Percentiles rank a stretch among this genome's conserved stretches.
These are phyloP conservation scores for Erpornis zantholeuca DNA, from an alignment of 2,113 vertebrate genomes.

Conservation along the genomic window DNA sequence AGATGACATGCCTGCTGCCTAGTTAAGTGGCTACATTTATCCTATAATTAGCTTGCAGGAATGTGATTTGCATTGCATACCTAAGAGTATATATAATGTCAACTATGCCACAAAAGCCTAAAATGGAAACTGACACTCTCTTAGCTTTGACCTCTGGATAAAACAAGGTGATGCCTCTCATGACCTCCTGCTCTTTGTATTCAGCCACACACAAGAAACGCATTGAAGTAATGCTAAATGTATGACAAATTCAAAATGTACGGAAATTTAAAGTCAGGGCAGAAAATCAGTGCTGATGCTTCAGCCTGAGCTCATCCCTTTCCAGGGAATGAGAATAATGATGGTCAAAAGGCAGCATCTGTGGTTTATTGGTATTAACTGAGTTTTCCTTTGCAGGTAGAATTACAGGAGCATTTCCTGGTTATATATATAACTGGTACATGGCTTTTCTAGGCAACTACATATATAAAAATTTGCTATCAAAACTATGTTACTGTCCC, in stretches of 20 bases:
- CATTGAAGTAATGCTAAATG: conserved; percentile 19
- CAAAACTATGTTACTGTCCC: neutral
- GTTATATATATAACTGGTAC: neutral
- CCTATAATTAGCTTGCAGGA: conserved; percentile 83
- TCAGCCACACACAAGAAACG: neutral
- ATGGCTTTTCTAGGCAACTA: neutral
- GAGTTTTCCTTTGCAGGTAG: neutral
- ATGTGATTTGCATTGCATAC: conserved; percentile 76
- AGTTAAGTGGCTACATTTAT: conserved; percentile 79
- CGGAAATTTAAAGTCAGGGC: neutral
- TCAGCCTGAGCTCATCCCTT: neutral
- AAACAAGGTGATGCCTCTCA: conserved; percentile 39
- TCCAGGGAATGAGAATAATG: neutral
- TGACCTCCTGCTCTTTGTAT: conserved; percentile 52
- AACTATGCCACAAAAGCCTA: conserved; percentile 61
- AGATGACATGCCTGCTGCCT: conserved; percentile 72
- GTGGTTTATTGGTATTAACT: neutral
- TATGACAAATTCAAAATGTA: conserved; percentile 8
- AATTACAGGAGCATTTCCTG: neutral
- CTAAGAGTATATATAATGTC: conserved; percentile 64
- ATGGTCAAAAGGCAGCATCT: conserved; percentile 4
- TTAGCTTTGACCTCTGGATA: conserved; percentile 65
- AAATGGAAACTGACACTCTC: conserved; percentile 63
- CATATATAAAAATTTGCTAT: neutral
- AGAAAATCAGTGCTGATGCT: neutral